These are phyloP conservation scores for Cyanoliseus patagonus DNA, from an alignment of 2,113 vertebrate genomes.

Conservation along the genomic window DNA sequence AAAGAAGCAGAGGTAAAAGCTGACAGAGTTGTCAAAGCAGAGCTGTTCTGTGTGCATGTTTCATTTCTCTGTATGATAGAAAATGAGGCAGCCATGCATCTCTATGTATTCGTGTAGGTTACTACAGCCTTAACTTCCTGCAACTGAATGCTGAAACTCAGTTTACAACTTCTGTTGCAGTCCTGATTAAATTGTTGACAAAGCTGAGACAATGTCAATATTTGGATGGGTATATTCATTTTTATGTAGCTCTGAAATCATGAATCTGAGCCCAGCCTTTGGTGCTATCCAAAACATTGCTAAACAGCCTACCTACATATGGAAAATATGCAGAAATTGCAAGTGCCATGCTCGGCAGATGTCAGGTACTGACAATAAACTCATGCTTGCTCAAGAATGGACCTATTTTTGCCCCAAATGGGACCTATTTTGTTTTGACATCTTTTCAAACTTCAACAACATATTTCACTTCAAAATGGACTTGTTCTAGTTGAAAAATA, in stretches of 20 bases:
- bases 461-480: background rate
- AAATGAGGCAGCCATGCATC: background rate
- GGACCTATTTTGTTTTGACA: background rate
- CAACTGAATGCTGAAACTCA: background rate
- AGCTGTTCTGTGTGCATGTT: background rate
- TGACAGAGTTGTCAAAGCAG: constrained; percentile 14
- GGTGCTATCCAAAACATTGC: background rate
- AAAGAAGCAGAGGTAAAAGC: constrained; percentile 22
- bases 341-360: background rate
- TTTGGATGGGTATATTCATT: background rate
- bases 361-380: background rate
- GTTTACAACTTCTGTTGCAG: background rate
- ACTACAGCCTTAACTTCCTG: background rate
- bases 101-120: background rate
- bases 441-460: background rate
- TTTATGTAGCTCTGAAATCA: constrained; percentile 5
- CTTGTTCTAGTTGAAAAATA: background rate
- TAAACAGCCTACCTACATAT: background rate
- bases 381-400: background rate
- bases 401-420: background rate
- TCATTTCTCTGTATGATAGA: background rate
- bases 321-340: background rate
- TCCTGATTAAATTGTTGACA: constrained; percentile 16
- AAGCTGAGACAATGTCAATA: background rate
- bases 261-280: background rate